phyloP scores from a whole-genome alignment of 2,888 invertebrate species.

The Cloeon dipterum region DNA sequence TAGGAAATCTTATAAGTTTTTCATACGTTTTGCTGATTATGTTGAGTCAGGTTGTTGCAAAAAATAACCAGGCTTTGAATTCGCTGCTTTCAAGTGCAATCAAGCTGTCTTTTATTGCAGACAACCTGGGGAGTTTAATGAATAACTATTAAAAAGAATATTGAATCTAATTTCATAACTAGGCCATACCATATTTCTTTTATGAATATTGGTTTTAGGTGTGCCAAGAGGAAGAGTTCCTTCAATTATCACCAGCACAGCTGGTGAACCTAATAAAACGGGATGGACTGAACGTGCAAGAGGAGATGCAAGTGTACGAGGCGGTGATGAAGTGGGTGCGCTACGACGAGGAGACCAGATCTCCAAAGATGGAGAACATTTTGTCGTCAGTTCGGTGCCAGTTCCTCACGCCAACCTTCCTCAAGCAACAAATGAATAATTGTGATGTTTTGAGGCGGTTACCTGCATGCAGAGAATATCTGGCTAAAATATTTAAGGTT shows the following conservation, averaged over 20 bases:
- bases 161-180: not conserved
- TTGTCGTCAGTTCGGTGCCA: constrained; percentile 76
- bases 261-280: constrained; percentile 62
- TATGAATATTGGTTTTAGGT: constrained; percentile 33
- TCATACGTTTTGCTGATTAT: too few relatives aligned
- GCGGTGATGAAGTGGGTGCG: constrained; percentile 76
- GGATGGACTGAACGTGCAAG: constrained; percentile 77
- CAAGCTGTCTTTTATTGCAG: too few relatives aligned
- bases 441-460: constrained; percentile 71
- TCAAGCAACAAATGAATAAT: constrained; percentile 76
- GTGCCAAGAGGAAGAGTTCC: constrained; percentile 78
- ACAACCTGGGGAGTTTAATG: not conserved
- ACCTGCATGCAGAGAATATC: constrained; percentile 71
- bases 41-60: too few relatives aligned
- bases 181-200: too few relatives aligned
- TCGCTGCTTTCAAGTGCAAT: too few relatives aligned
- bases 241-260: constrained; percentile 59
- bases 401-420: constrained; percentile 72
- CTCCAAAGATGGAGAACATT: constrained; percentile 69
- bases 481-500: constrained; percentile 68
- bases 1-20: too few relatives aligned
- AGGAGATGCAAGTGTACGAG: constrained; percentile 77
- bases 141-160: not conserved
- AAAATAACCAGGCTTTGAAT: too few relatives aligned
- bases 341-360: constrained; percentile 62